Evolutionary conservation across 37 sponge, comb jelly and placozoan species (phyloP).

Genomic region (Beroe ovata): DNA sequence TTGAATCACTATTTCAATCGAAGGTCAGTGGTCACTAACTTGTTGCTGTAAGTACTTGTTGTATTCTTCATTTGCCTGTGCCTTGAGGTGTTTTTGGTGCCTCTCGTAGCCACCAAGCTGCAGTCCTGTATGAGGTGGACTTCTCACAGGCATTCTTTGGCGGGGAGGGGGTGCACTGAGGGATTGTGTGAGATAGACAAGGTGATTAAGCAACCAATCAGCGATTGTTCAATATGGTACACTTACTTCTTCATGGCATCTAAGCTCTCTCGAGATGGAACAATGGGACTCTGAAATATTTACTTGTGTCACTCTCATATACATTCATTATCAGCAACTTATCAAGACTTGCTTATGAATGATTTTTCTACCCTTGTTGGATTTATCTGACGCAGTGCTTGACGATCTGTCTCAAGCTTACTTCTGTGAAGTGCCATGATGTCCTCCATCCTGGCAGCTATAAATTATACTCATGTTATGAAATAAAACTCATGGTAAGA

Average conservation of each 20-base stretch:
- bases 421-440: conserved; percentile 48
- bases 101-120: conserved; percentile 39
- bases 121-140: conserved; percentile 41
- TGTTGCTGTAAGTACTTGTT: neutral
- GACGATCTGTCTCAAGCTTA: conserved; percentile 50
- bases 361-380: too few relatives aligned
- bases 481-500: too few relatives aligned
- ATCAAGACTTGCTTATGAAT: too few relatives aligned
- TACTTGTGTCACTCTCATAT: too few relatives aligned
- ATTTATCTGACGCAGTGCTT: conserved; percentile 15
- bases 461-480: too few relatives aligned
- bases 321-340: too few relatives aligned
- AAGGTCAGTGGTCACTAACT: too few relatives aligned
- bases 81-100: conserved; percentile 51
- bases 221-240: neutral
- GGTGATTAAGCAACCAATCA: neutral
- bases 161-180: neutral
- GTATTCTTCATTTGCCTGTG: conserved; percentile 41
- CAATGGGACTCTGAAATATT: conserved; percentile 61
- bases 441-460: conserved; percentile 22
- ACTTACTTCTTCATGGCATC: conserved; percentile 55
- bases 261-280: conserved; percentile 35
- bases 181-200: neutral
- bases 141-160: neutral
- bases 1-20: too few relatives aligned